Base-by-base conservation (phyloP, 2,797 vertebrate species). In the Catharus ustulatus region DNA sequence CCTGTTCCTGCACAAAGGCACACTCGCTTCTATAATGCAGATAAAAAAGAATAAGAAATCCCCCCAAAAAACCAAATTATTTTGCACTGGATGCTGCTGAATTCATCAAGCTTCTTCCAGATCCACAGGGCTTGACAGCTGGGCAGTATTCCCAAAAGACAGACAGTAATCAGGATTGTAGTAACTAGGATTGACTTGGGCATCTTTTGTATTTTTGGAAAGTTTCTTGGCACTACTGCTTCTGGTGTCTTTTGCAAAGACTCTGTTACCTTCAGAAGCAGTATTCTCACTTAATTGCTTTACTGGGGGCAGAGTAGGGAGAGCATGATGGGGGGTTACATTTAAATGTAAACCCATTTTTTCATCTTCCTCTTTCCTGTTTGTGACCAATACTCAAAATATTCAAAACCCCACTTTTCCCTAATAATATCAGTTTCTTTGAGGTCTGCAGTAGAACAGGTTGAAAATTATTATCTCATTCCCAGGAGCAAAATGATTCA, bases 281-380 rank as follows among this genome's bases (percentile, higher is more conserved):
- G 18, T 17, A 26, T 36, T 75, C 19, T 16, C 48, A 51, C 30
- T 62, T 34, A 13, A 51, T n/a, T 67, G 22, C 62, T 75, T 32
- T 51, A 23, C 6, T 38, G 45, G 45, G 36, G 10, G 26, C 32
- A 59, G 45, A 48, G 45, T 14, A 34, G 24, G 24, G 32, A 43
- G 18, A 71, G 5, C 1, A 0, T 4, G 4, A 7, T 42, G 68
- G 38, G 9, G 68, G 4, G 7, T n/a, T 34, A 26, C 0, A 0
- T 38, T 12, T n/a, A 9, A 71, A 15, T n/a, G 4, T 12, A 7
- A 55, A 34, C 17, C 13, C 32, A 27, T 43, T 55, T 72, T 8
- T 32, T 72, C 24, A 32, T 45, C 69, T 17, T 73, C 4, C 32
- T 32, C 26, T 45, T 73, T 73, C 24, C 19, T 36, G 14, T 29